phyloP scores from a whole-genome alignment of 2,797 vertebrate species.

The Bryconaethiops microstoma region DNA sequence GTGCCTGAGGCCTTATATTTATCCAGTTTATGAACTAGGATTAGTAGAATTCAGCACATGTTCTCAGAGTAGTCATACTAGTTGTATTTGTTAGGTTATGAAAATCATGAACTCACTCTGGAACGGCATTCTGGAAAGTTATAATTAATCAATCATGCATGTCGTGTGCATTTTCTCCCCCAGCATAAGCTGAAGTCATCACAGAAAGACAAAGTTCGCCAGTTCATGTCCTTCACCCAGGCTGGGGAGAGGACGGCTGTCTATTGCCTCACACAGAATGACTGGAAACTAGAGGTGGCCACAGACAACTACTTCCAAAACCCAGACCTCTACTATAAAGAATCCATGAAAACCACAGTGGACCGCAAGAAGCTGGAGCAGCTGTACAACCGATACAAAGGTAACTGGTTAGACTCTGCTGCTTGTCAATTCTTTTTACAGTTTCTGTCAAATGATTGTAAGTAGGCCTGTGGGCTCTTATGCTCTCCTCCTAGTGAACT shows the following conservation, averaged over 20 bases:
- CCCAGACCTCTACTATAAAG: conserved; percentile 88
- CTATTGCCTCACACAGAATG: conserved; percentile 93
- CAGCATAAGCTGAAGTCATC: conserved; percentile 96
- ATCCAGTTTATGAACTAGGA: not conserved
- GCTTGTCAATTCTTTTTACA: not conserved
- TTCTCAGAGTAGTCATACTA: conserved; percentile 37
- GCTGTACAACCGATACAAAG: conserved; percentile 92
- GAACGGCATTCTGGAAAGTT: conserved; percentile 41
- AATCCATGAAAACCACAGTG: conserved; percentile 90
- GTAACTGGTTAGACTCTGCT: conserved; percentile 66
- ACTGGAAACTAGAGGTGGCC: conserved; percentile 94
- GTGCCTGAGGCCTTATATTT: not conserved
- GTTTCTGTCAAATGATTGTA: not conserved
- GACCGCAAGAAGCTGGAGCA: conserved; percentile 94
- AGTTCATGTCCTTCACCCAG: conserved; percentile 96
- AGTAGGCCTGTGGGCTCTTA: not conserved
- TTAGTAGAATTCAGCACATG: conserved; percentile 56
- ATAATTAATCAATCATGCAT: conserved; percentile 63
- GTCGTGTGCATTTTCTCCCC: conserved; percentile 60
- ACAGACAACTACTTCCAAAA: conserved; percentile 94
- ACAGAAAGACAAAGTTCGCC: conserved; percentile 95
- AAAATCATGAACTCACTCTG: not conserved
- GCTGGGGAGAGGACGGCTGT: conserved; percentile 92
- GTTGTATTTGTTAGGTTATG: not conserved
- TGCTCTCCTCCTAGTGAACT: not conserved